Conservation (phyloP, 2,888 invertebrate species). For the Agrotis segetum region DNA sequence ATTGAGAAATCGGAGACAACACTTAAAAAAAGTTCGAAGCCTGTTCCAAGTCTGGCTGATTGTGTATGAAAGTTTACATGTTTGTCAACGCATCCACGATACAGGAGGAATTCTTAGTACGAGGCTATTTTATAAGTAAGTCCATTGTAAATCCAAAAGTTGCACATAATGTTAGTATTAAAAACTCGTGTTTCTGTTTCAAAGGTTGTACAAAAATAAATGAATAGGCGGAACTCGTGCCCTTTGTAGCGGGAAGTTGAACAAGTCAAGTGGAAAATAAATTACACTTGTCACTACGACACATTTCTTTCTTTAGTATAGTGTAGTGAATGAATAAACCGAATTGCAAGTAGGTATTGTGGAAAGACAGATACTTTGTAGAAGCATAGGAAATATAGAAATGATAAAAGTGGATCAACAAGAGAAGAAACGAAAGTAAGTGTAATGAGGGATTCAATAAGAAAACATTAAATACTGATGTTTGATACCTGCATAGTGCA, state of each 20-base stretch:
- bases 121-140: no score
- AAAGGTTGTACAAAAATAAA: constrained; percentile 14
- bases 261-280: constrained; percentile 26
- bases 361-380: no score
- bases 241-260: constrained; percentile 31
- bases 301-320: not conserved
- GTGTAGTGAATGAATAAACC: not conserved
- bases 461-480: not conserved
- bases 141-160: not conserved
- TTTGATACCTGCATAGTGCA: not conserved
- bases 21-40: no score
- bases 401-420: not conserved
- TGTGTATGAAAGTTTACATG: no score
- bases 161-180: not conserved
- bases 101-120: no score
- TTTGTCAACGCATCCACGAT: no score
- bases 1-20: no score
- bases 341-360: not conserved
- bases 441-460: not conserved
- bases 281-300: constrained; percentile 4
- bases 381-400: not conserved
- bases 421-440: not conserved
- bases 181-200: not conserved
- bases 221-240: constrained; percentile 34
- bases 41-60: no score